Evolutionary conservation across 2,113 vertebrate species (phyloP).

Genomic region (Arothron firmamentum): DNA sequence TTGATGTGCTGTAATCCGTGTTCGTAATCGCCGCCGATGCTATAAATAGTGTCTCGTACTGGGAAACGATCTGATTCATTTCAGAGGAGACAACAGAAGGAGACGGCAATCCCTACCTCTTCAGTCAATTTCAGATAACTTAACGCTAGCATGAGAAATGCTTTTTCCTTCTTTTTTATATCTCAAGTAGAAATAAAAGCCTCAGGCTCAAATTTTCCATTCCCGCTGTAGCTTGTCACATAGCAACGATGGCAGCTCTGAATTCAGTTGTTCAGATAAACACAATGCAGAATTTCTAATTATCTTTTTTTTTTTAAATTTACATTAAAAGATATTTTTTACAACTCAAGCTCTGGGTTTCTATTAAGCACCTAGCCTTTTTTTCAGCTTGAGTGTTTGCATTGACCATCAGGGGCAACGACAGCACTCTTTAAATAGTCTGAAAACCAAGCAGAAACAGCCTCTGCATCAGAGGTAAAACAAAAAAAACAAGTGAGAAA

Average conservation of each 20-base stretch:
- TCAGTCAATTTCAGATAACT: slow-evolving; percentile 12
- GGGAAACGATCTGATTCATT: slow-evolving; percentile 6
- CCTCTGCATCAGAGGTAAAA: too few relatives aligned
- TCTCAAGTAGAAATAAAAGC: slow-evolving; percentile 8
- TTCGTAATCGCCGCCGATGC: neutral
- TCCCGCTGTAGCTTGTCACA: slow-evolving; percentile 61
- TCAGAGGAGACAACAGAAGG: neutral
- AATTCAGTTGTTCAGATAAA: neutral
- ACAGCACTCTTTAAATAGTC: too few relatives aligned
- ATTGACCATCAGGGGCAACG: too few relatives aligned
- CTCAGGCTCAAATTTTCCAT: neutral
- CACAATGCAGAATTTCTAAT: slow-evolving; percentile 24
- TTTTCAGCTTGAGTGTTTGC: too few relatives aligned
- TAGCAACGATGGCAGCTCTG: slow-evolving; percentile 56
- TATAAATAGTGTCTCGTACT: neutral
- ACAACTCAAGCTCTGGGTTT: too few relatives aligned
- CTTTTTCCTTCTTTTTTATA: slow-evolving; percentile 15
- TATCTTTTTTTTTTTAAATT: neutral
- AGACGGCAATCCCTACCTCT: neutral
- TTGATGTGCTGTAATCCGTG: neutral
- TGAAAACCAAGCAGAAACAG: too few relatives aligned
- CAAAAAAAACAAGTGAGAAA: neutral
- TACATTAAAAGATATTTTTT: too few relatives aligned
- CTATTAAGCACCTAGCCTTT: too few relatives aligned
- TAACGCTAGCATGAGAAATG: slow-evolving; percentile 1